Evolutionary conservation across 2,113 vertebrate genomes (phyloP).

Genomic region (Microtus montanus): DNA sequence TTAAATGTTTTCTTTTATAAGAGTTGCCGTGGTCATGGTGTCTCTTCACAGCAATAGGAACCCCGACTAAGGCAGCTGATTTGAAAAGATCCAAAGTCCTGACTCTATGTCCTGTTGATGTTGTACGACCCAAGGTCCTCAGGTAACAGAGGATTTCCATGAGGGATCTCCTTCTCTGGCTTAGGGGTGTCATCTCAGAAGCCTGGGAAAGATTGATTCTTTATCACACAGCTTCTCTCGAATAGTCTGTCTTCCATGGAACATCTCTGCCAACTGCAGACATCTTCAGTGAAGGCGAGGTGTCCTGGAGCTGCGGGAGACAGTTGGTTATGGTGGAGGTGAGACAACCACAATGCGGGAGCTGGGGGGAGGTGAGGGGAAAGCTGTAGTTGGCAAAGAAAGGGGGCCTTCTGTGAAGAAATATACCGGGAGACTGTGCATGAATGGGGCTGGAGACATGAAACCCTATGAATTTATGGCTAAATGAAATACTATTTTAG

Average conservation of each 20-base stretch:
- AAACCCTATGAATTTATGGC: background rate
- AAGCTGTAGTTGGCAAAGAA: background rate
- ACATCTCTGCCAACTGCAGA: background rate
- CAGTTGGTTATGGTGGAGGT: background rate
- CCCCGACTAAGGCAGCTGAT: background rate
- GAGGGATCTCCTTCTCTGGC: background rate
- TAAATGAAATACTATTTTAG: slow-evolving; percentile 3
- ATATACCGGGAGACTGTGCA: too few species aligned
- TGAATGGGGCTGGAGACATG: background rate
- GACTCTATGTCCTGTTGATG: background rate
- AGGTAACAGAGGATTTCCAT: background rate
- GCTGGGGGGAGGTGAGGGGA: background rate
- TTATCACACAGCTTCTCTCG: background rate
- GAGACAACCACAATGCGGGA: background rate
- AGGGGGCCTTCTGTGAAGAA: background rate
- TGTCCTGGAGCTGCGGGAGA: background rate
- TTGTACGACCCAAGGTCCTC: background rate
- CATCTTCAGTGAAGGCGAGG: background rate
- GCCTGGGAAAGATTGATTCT: background rate
- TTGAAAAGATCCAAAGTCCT: background rate
- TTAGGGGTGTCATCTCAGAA: background rate
- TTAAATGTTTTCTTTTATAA: background rate
- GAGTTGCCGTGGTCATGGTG: background rate
- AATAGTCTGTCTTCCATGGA: background rate
- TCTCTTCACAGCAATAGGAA: background rate